Conservation (phyloP, 2,888 invertebrate genomes). For the Arrhopalites spinosus region DNA sequence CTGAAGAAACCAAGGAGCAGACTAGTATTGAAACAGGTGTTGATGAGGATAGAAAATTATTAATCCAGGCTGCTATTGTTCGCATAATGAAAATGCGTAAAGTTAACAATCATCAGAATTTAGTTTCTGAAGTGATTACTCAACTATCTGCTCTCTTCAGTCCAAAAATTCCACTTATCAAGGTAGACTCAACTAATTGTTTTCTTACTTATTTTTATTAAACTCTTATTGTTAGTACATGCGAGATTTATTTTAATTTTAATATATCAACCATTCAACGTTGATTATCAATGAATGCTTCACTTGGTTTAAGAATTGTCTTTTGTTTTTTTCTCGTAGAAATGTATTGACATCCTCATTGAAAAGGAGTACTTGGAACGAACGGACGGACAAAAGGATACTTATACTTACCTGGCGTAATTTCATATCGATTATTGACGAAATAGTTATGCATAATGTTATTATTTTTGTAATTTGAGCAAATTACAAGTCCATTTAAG, state of each 20-base stretch:
- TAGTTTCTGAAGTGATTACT: conserved; percentile 94
- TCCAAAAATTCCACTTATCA: conserved; percentile 95
- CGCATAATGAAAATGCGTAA: conserved; percentile 99
- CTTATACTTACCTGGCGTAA: conserved; percentile 97
- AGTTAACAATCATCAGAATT: conserved; percentile 84
- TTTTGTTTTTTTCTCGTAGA: conserved; percentile 67
- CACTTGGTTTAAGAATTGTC: too few relatives aligned
- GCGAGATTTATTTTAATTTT: too few relatives aligned
- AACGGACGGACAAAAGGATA: conserved; percentile 96
- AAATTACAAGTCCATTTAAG: too few relatives aligned
- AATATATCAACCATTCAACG: too few relatives aligned
- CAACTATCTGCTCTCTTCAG: conserved; percentile 95
- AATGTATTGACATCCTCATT: conserved; percentile 99
- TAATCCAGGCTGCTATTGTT: conserved; percentile 94
- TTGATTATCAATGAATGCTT: too few relatives aligned
- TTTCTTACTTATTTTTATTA: too few relatives aligned
- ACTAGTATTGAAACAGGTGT: conserved; percentile 98
- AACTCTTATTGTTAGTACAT: too few relatives aligned
- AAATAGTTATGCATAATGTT: too few relatives aligned
- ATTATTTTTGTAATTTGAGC: too few relatives aligned
- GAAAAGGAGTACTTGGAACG: conserved; percentile 98
- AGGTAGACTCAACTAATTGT: conserved; percentile 66
- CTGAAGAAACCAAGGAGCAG: conserved; percentile 94
- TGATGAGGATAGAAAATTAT: conserved; percentile 96
- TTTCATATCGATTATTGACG: too few relatives aligned